These are phyloP conservation scores for Drosophila leonis DNA, from an alignment of 2,888 invertebrate species.

Conservation along the genomic window DNA sequence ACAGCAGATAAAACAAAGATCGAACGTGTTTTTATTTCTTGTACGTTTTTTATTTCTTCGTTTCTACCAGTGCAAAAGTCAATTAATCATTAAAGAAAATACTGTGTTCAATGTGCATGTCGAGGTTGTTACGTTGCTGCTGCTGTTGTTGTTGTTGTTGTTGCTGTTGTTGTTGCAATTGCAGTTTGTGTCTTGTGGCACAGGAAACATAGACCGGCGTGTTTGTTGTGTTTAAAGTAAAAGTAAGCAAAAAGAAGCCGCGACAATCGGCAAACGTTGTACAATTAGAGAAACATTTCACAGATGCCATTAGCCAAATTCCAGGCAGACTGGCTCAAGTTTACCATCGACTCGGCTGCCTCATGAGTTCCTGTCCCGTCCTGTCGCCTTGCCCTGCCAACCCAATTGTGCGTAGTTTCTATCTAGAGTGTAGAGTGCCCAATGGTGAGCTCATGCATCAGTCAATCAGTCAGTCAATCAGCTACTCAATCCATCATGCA, in stretches of 20 bases:
- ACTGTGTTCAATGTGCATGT: slow-evolving; percentile 71
- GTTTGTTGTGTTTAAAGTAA: slow-evolving; percentile 64
- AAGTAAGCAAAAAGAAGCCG: slow-evolving; percentile 59
- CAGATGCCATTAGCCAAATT: slow-evolving; percentile 63
- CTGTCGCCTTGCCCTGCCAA: slow-evolving; percentile 15
- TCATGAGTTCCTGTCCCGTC: not conserved
- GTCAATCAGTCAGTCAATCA: slow-evolving; percentile 28
- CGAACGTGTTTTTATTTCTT: slow-evolving; percentile 65
- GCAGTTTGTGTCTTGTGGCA: slow-evolving; percentile 38
- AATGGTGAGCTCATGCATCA: slow-evolving; percentile 27
- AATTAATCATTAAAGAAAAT: slow-evolving; percentile 78
- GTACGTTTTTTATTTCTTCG: slow-evolving; percentile 8
- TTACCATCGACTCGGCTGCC: slow-evolving; percentile 12
- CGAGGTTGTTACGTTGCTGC: slow-evolving; percentile 43
- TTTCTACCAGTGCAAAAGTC: slow-evolving; percentile 69
- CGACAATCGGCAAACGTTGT: slow-evolving; percentile 63
- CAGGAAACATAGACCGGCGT: slow-evolving; percentile 51
- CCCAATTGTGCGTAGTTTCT: slow-evolving; percentile 27
- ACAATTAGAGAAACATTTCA: slow-evolving; percentile 73
- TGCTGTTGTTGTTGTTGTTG: slow-evolving; percentile 29
- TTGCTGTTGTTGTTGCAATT: slow-evolving; percentile 27
- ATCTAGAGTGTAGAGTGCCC: slow-evolving; percentile 27
- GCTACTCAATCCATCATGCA: not conserved
- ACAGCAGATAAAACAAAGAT: slow-evolving; percentile 60
- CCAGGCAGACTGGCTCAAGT: slow-evolving; percentile 61